Conservation (phyloP, 2,888 invertebrate genomes). For the Teinopalpus imperialis region DNA sequence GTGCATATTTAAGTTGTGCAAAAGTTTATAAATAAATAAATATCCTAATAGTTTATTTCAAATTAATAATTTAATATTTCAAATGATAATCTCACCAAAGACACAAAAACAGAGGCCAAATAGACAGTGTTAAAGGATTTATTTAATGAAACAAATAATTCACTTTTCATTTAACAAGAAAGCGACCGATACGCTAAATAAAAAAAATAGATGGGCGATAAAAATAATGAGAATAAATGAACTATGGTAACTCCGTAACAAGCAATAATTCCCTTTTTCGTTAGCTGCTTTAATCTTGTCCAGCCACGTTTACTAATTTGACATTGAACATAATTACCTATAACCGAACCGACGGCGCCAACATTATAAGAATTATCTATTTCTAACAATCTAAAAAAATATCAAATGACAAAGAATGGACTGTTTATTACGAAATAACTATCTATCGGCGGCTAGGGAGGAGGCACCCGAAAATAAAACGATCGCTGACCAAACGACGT, state of each 20-base stretch:
- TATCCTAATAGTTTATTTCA: too few species aligned
- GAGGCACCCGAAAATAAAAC: slow-evolving; percentile 79
- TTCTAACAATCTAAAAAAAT: slow-evolving; percentile 59
- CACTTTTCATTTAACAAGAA: slow-evolving; percentile 3
- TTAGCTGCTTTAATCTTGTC: slow-evolving; percentile 21
- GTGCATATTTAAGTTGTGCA: too few species aligned
- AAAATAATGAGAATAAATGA: slow-evolving; percentile 2
- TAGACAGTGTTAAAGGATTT: background rate
- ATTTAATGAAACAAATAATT: background rate
- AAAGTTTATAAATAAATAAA: too few species aligned
- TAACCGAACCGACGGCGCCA: slow-evolving; percentile 64
- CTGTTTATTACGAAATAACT: slow-evolving; percentile 79
- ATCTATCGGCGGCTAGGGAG: slow-evolving; percentile 58
- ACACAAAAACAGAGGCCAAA: too few species aligned
- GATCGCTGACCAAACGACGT: slow-evolving; percentile 53
- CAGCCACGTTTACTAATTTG: slow-evolving; percentile 41
- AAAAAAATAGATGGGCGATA: background rate
- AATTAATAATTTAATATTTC: too few species aligned
- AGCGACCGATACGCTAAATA: background rate
- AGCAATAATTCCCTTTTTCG: slow-evolving; percentile 16
- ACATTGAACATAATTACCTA: slow-evolving; percentile 56
- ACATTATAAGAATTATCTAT: slow-evolving; percentile 56
- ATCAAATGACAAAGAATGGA: slow-evolving; percentile 78
- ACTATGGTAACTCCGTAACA: slow-evolving; percentile 5
- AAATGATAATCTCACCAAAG: too few species aligned